Conservation (phyloP, 2,888 invertebrate genomes). For the Scrobipalpa atriplicella region DNA sequence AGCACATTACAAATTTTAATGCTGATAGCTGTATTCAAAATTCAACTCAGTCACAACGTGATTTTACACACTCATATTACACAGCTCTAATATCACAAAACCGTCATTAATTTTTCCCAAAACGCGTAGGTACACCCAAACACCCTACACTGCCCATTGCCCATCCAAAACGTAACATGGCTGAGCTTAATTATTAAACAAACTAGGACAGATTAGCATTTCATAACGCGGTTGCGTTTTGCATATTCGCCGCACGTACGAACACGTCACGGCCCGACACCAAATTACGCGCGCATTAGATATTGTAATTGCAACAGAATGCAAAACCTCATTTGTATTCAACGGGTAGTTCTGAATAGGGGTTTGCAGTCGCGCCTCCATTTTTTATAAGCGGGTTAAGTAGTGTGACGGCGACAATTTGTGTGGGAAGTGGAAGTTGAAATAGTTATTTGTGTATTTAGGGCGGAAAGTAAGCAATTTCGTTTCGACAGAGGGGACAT, state of each 20-base stretch:
- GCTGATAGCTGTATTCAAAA: background rate
- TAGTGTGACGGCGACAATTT: constrained; percentile 18
- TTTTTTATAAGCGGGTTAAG: constrained; percentile 21
- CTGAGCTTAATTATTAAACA: constrained; percentile 42
- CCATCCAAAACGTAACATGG: constrained; percentile 20
- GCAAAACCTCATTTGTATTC: constrained; percentile 57
- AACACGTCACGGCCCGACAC: constrained; percentile 38
- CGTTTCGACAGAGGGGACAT: no score
- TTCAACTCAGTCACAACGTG: background rate
- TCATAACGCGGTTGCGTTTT: constrained; percentile 32
- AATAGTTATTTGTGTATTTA: background rate
- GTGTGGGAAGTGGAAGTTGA: background rate
- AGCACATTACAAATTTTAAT: background rate
- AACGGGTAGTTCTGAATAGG: constrained; percentile 27
- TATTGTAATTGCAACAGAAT: constrained; percentile 57
- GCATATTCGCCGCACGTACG: constrained; percentile 31
- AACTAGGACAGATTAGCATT: constrained; percentile 45
- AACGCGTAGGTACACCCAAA: constrained; percentile 10
- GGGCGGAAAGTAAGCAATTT: no score
- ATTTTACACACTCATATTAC: background rate
- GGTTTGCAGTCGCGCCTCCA: constrained; percentile 19
- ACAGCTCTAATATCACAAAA: background rate
- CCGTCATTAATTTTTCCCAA: background rate
- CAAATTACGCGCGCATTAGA: constrained; percentile 56
- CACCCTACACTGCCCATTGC: background rate